Evolutionary conservation across 2,888 invertebrate genomes (phyloP).

Genomic region (Siphlonurus alternatus): DNA sequence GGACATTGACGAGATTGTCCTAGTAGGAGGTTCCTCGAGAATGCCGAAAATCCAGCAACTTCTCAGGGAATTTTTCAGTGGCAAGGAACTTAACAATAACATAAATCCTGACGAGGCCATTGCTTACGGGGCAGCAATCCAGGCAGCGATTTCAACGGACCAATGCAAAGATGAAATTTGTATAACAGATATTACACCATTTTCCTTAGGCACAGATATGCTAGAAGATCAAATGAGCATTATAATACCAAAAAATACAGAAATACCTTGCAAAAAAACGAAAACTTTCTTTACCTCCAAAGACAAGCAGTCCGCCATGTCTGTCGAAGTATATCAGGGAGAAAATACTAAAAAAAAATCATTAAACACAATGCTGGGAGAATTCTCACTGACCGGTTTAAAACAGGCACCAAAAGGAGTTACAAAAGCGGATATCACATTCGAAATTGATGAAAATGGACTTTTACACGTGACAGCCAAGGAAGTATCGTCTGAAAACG

Average conservation of each 20-base stretch:
- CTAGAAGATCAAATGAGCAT: not conserved
- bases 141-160: not conserved
- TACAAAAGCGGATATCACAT: not conserved
- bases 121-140: not conserved
- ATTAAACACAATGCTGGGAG: not conserved
- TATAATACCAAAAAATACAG: not conserved
- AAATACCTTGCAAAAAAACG: not conserved
- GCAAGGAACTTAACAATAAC: not conserved
- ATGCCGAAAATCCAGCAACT: not conserved
- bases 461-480: not conserved
- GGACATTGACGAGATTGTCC: not conserved
- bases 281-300: not conserved
- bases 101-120: not conserved
- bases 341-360: not conserved
- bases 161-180: not conserved
- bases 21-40: not conserved
- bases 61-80: not conserved
- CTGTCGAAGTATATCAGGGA: not conserved
- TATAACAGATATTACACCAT: not conserved
- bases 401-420: not conserved
- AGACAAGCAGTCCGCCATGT: not conserved
- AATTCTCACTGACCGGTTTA: not conserved
- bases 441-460: not conserved
- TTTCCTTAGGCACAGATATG: not conserved
- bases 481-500: not conserved